Evolutionary conservation across 2,797 vertebrate genomes (phyloP).

Genomic region (Botia kubotai): DNA sequence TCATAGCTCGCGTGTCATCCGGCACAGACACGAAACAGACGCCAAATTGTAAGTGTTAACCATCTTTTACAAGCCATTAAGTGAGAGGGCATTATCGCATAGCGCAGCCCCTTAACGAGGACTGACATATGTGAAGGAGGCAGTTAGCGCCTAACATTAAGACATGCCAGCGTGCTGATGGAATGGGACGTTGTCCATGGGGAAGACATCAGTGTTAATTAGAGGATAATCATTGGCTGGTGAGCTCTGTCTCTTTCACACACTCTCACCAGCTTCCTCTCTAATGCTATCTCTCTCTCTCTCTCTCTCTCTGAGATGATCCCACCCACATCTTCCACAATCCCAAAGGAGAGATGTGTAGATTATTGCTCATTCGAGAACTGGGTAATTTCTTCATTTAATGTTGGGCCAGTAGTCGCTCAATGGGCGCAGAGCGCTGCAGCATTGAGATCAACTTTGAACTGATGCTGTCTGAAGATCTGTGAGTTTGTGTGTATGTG

Average conservation of each 20-base stretch:
- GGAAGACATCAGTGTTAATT: constrained; percentile 96
- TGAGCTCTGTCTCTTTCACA: constrained; percentile 72
- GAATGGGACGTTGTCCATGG: constrained; percentile 90
- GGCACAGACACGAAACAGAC: constrained; percentile 70
- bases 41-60: constrained; percentile 95
- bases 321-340: constrained; percentile 61
- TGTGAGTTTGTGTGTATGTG: background rate
- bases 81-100: constrained; percentile 88
- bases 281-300: constrained; percentile 62
- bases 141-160: constrained; percentile 95
- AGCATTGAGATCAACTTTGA: background rate
- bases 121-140: constrained; percentile 96
- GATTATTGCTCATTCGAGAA: constrained; percentile 72
- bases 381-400: constrained; percentile 71
- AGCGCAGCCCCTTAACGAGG: constrained; percentile 93
- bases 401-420: constrained; percentile 54
- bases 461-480: too few relatives aligned
- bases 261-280: constrained; percentile 68
- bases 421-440: background rate
- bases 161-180: constrained; percentile 81
- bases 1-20: constrained; percentile 75
- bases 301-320: constrained; percentile 25
- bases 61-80: constrained; percentile 99
- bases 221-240: constrained; percentile 88
- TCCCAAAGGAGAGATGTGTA: constrained; percentile 66